These are phyloP conservation scores for Pocillopora grandis DNA, from an alignment of 92 coral and sea anemone genomes.

Conservation along the genomic window DNA sequence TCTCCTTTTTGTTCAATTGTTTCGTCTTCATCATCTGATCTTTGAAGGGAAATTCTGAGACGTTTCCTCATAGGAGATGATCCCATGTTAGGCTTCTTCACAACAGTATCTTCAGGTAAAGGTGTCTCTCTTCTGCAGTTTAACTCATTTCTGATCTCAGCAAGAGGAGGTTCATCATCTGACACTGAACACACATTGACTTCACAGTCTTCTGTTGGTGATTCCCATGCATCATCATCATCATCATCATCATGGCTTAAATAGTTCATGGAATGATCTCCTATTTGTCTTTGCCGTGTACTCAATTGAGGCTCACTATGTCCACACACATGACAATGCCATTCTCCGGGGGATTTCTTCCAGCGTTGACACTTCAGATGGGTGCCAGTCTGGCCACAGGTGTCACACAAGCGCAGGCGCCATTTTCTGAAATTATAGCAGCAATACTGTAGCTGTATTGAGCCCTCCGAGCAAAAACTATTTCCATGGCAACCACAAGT, in stretches of 20 bases:
- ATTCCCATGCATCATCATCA: conserved; percentile 6
- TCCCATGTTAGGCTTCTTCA: neutral
- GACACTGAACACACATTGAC: conserved; percentile 40
- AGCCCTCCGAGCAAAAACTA: neutral
- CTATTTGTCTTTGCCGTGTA: conserved; percentile 29
- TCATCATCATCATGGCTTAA: neutral
- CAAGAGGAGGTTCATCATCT: conserved; percentile 45
- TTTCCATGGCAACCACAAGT: neutral
- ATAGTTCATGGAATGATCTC: conserved; percentile 36
- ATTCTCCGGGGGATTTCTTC: conserved; percentile 57
- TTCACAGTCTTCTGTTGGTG: conserved; percentile 22
- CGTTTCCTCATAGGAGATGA: conserved; percentile 32
- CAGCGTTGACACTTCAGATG: conserved; percentile 81
- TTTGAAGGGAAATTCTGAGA: neutral
- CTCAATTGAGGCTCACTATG: conserved; percentile 10
- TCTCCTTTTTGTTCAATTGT: neutral
- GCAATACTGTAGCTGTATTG: neutral
- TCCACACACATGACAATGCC: conserved; percentile 69
- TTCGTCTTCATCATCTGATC: neutral
- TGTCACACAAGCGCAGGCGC: conserved; percentile 71
- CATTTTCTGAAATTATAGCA: conserved; percentile 55
- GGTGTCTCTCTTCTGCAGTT: neutral
- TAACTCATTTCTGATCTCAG: neutral
- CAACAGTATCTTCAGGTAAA: neutral
- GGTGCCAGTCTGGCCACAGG: conserved; percentile 91